phyloP scores from a whole-genome alignment of 2,113 vertebrate species.

The Spilogale gracilis region DNA sequence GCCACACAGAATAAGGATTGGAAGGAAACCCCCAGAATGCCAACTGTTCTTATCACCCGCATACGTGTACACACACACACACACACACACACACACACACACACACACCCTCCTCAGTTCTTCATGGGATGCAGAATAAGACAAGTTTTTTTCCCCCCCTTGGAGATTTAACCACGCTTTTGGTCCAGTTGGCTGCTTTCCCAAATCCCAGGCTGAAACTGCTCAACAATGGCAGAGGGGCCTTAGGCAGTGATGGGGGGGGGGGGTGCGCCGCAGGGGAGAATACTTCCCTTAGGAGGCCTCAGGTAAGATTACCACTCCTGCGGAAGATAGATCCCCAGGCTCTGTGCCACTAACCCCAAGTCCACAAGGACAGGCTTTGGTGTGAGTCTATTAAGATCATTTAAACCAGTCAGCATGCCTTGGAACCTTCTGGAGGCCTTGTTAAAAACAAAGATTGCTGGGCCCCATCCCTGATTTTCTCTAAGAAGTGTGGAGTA shows the following conservation, averaged over 20 bases:
- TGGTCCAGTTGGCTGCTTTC: not conserved
- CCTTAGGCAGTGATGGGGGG: not conserved
- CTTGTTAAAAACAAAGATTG: not conserved
- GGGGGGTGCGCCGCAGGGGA: not conserved
- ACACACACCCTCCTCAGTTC: not conserved
- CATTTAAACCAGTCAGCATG: not conserved
- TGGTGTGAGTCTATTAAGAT: not conserved
- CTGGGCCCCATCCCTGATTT: not conserved
- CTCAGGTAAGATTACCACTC: rapidly evolving
- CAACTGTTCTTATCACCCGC: not conserved
- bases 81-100: not conserved
- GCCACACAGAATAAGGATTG: not conserved
- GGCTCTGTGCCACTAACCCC: not conserved
- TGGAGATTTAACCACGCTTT: not conserved
- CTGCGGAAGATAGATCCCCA: not conserved
- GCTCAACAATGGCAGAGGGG: not conserved
- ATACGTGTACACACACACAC: not conserved
- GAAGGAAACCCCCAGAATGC: not conserved
- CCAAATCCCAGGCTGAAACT: not conserved
- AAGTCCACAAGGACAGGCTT: not conserved
- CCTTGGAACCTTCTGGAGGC: not conserved
- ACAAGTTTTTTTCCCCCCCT: not conserved
- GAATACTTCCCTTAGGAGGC: not conserved
- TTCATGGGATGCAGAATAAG: not conserved
- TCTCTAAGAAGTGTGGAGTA: not conserved